A percentile compares a stretch with the other conserved stretches of the same genome.
Conservation (phyloP, 1,140 invertebrate genomes). For the Dinothrombium tinctorium region DNA sequence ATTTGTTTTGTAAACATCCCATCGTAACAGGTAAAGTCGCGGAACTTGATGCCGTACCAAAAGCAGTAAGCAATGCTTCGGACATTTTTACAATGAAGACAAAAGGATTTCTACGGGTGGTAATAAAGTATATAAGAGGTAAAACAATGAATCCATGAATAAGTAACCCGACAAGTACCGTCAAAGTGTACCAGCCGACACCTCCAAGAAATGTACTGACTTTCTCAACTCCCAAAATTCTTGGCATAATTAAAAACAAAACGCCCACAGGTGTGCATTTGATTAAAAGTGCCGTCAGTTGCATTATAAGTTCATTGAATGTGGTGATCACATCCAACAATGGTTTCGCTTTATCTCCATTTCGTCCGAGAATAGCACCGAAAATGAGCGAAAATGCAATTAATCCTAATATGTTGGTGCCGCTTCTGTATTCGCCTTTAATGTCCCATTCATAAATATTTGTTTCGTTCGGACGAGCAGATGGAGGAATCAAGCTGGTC, state of each 20-base stretch:
- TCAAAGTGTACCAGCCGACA: conserved; percentile 30
- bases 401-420: conserved; percentile 21
- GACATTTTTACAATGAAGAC: conserved; percentile 23
- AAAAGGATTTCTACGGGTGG: conserved; percentile 23
- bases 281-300: conserved; percentile 23
- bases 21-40: conserved; percentile 26
- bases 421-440: background rate
- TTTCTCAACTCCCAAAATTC: conserved; percentile 29
- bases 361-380: conserved; percentile 27
- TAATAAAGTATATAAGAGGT: conserved; percentile 21
- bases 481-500: background rate
- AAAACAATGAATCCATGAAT: conserved; percentile 25
- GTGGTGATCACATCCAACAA: conserved; percentile 26
- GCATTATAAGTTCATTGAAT: conserved; percentile 27
- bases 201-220: conserved; percentile 23
- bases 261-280: conserved; percentile 46
- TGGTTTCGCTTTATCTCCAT: conserved; percentile 21
- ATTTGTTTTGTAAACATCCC: conserved; percentile 29
- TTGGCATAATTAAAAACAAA: conserved; percentile 35
- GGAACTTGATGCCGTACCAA: conserved; percentile 24
- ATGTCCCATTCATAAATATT: background rate
- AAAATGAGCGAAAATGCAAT: conserved; percentile 28
- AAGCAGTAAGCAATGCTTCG: conserved; percentile 26
- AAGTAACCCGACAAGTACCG: conserved; percentile 22
- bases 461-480: background rate